Evolutionary conservation across 2,113 vertebrate genomes (phyloP), one percentile per base, ranked within the genome.

Genomic region (Microtus oregoni): DNA sequence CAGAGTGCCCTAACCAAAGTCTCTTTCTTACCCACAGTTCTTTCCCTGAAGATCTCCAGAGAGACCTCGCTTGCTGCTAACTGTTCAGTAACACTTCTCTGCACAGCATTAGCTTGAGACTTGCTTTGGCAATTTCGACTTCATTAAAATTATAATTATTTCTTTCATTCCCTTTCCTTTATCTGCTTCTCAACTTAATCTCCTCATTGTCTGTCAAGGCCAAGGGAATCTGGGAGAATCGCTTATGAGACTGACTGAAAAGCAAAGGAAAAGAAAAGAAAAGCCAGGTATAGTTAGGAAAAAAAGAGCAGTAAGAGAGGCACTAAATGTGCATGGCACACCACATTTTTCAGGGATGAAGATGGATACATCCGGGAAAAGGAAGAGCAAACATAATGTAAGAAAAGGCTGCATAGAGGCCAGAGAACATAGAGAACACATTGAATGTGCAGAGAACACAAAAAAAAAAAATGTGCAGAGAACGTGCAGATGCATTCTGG

Each of bases 101-200:
- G 50, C 81, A 44, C 24, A 4, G 89, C 86, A 89, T 93, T 92
- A 97, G 89, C 77, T 79, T 44, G 65, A 52, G 85, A 82, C 52
- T 75, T 86, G 93, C 90, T 93, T 89, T 85, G 52, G 93, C 73
- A 76, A 83, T 83, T 96, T 58, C 32, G 67, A 94, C 92, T 97
- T 95, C 90, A 82, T 97, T 97, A 86, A 94, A 94, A 95, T 97
- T 86, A 93, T 47, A 75, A 93, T 92, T 82, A 94, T 95, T 78
- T 73, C 82, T 89, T 95, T 89, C 77, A 94, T 95, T 89, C 86
- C 55, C 61, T 86, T 96, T 92, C 63, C 63, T 93, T 93, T 87
- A 95, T 94, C 86, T 88, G 35, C 28, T 86, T 70, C 85, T 91
- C 63, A 65, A 50, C 24, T 47, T 93, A 96, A 96, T 94, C 89